Evolutionary conservation across 2,888 invertebrate species (phyloP), one percentile per base, ranked within the genome.

Genomic region (Dioctria rufipes): DNA sequence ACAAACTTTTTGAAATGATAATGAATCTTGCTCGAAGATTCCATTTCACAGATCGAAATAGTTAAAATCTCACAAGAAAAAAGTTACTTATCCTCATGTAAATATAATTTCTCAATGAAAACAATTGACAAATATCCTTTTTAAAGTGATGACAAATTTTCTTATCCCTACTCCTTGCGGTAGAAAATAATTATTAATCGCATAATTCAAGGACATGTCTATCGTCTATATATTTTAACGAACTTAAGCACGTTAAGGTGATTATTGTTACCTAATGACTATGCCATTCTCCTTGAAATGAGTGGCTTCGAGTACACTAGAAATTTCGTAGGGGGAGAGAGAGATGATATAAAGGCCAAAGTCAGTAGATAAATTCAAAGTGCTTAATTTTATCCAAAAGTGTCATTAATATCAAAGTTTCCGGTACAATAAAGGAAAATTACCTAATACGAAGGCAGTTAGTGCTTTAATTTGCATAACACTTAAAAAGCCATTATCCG

Each of bases 401-500:
- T 71, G 71, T 71, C 71, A 71, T 71, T 71, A 71, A 71, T 71
- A 71, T 54, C 71, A 71, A 71, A 71, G 71, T 71, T 71, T 71
- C 71, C 71, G 71, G 39, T 51, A 71, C 71, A 71, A 71, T 71
- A 71, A 71, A 71, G 71, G 71, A 46, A 71, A 71, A 71, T 71
- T 71, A 71, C 71, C 51, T 71, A 71, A 71, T 71, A 54, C 71
- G 71, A 71, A 71, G 54, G 71, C 71, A 71, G 71, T 71, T 71
- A 71, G 54, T 71, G 71, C 71, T 71, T 71, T 71, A 71, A 71
- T 71, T 71, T 71, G 71, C 71, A 71, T 71, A 71, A 71, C 71
- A 71, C 71, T 71, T 71, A 71, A 71, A 71, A 71, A 71, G 71
- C 71, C 71, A 71, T 71, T 71, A 71, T 71, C 71, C 71, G 71